Conservation (phyloP, 2,888 invertebrate species). For the Dexiosoma caninum region DNA sequence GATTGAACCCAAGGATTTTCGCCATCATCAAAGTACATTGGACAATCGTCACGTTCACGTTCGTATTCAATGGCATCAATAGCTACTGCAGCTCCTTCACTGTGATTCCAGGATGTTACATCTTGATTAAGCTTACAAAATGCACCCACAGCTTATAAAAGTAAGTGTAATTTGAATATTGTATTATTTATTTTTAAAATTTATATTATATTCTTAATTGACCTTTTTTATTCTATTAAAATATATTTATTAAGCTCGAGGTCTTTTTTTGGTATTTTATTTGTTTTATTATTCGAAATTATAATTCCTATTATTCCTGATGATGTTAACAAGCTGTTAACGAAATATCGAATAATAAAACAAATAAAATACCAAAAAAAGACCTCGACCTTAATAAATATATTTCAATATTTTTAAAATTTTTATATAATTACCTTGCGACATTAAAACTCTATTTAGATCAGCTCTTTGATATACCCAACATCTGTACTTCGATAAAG, state of each 20-base stretch:
- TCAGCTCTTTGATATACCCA: slow-evolving; percentile 99
- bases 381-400: no score
- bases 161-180: background rate
- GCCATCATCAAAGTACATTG: slow-evolving; percentile 98
- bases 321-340: no score
- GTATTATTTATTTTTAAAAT: background rate
- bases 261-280: no score
- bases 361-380: no score
- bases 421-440: slow-evolving; percentile 78
- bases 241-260: no score
- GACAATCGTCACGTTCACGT: slow-evolving; percentile 96
- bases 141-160: slow-evolving; percentile 86
- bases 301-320: no score
- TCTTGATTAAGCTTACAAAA: slow-evolving; percentile 94
- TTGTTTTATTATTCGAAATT: no score
- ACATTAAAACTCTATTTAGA: slow-evolving; percentile 90
- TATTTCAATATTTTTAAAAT: no score
- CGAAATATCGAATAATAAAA: no score
- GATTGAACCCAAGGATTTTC: slow-evolving; percentile 88
- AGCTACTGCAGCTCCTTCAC: slow-evolving; percentile 95
- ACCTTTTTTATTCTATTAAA: no score
- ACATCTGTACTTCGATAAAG: slow-evolving; percentile 95
- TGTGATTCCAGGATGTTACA: slow-evolving; percentile 91
- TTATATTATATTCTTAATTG: no score
- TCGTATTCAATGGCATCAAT: slow-evolving; percentile 95